These are phyloP conservation scores for Nothobranchius kuhntae DNA, from an alignment of 2,113 vertebrate genomes.

Conservation along the genomic window DNA sequence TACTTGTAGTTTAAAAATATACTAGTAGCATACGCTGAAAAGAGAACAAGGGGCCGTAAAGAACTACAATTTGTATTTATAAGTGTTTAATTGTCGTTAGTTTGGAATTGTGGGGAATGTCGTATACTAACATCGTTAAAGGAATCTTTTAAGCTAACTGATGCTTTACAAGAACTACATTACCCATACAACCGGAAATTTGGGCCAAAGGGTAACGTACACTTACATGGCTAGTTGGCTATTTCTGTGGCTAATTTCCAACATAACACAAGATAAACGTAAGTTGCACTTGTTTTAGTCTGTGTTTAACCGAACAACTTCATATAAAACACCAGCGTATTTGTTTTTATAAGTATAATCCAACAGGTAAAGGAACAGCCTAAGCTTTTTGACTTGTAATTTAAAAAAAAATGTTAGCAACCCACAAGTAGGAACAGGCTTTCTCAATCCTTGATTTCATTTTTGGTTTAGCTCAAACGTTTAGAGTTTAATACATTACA, in stretches of 20 bases:
- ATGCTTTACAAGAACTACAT: conserved; percentile 60
- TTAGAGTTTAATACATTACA: neutral
- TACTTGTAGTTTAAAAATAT: conserved; percentile 67
- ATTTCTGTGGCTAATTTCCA: conserved; percentile 31
- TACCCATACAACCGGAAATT: conserved; percentile 32
- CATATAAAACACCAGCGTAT: accelerated
- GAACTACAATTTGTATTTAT: conserved; percentile 59
- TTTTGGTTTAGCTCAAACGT: neutral
- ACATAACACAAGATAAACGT: conserved; percentile 20
- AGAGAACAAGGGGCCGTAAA: accelerated
- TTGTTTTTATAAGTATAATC: neutral
- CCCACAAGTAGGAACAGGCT: conserved; percentile 6
- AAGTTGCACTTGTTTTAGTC: neutral
- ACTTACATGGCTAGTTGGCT: conserved; percentile 44
- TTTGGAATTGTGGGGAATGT: conserved; percentile 38
- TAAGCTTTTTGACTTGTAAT: conserved; percentile 28
- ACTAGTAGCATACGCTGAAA: accelerated
- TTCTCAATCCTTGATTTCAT: neutral
- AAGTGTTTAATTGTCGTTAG: accelerated
- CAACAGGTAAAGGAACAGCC: neutral
- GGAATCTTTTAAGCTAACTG: neutral
- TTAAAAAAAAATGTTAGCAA: conserved; percentile 38
- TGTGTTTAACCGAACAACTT: neutral
- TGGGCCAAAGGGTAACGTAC: conserved; percentile 58
- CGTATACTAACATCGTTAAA: conserved; percentile 12